Percentiles rank a stretch among this genome's conserved stretches.
These are phyloP conservation scores for Sciurus carolinensis DNA, from an alignment of 2,797 vertebrate species.

Conservation along the genomic window DNA sequence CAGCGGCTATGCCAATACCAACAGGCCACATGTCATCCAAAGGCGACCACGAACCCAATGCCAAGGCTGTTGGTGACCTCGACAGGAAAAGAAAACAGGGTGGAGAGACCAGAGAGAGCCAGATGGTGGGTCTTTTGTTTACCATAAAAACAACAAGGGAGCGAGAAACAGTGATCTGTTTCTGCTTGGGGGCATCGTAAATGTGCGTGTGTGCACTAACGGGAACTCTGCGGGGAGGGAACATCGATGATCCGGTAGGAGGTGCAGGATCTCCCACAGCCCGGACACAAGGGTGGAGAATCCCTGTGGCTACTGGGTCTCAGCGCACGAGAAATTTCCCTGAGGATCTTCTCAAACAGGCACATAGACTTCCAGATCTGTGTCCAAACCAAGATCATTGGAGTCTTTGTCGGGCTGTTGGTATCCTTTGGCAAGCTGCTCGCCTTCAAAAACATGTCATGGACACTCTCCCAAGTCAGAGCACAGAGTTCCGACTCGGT, in stretches of 20 bases:
- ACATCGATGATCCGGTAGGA: not conserved
- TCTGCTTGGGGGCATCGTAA: not conserved
- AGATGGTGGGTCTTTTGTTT: not conserved
- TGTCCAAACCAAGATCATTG: not conserved
- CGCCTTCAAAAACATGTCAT: slow-evolving; percentile 55
- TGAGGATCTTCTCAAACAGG: not conserved
- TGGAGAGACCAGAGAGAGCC: not conserved
- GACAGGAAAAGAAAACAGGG: not conserved
- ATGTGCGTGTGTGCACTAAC: not conserved
- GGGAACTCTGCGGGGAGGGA: not conserved
- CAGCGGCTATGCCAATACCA: not conserved
- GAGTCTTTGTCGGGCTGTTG: not conserved
- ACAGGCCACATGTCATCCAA: not conserved
- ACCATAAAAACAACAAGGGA: not conserved
- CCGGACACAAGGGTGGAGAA: not conserved
- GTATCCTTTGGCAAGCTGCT: not conserved
- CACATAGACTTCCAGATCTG: not conserved
- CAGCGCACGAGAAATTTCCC: not conserved
- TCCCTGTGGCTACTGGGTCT: not conserved
- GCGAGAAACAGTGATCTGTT: not conserved
- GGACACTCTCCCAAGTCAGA: slow-evolving; percentile 31
- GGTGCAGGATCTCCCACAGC: not conserved
- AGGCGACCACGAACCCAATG: not conserved
- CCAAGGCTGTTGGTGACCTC: not conserved
- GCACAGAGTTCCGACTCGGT: slow-evolving; percentile 7